A percentile compares a stretch with the other conserved stretches of the same genome.
phyloP scores from a whole-genome alignment of 1,140 invertebrate species.

The Lethrus apterus region DNA sequence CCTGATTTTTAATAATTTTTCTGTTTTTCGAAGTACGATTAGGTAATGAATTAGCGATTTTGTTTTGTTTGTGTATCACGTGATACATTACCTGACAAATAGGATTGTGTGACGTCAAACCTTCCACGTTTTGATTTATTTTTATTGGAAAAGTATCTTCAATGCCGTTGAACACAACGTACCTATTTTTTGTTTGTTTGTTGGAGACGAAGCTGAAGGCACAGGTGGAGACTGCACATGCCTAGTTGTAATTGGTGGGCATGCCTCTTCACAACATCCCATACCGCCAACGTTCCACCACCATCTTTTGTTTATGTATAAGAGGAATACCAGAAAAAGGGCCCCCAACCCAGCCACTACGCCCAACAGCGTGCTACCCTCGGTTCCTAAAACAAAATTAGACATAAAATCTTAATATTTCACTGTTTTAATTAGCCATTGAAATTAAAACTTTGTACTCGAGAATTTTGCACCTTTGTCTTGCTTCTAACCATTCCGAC shows the following conservation, averaged over 20 bases:
- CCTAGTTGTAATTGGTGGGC: constrained; percentile 41
- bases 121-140: no score
- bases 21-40: no score
- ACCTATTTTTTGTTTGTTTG: constrained; percentile 35
- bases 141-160: no score
- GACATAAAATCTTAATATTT: neutral
- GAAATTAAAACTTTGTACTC: no score
- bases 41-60: no score
- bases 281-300: constrained; percentile 52
- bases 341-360: constrained; percentile 67
- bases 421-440: no score
- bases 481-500: no score
- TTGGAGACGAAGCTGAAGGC: constrained; percentile 25
- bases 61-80: no score
- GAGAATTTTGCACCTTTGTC: no score
- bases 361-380: constrained; percentile 70
- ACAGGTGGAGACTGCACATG: constrained; percentile 44
- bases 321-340: constrained; percentile 66
- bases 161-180: constrained; percentile 20
- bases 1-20: no score
- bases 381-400: constrained; percentile 52
- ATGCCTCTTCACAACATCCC: constrained; percentile 52
- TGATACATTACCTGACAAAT: no score
- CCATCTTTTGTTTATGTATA: constrained; percentile 73
- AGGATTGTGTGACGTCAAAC: no score